Evolutionary conservation across 2,797 vertebrate genomes (phyloP), one percentile per base, ranked within the genome.

Genomic region (Anguilla marmorata): DNA sequence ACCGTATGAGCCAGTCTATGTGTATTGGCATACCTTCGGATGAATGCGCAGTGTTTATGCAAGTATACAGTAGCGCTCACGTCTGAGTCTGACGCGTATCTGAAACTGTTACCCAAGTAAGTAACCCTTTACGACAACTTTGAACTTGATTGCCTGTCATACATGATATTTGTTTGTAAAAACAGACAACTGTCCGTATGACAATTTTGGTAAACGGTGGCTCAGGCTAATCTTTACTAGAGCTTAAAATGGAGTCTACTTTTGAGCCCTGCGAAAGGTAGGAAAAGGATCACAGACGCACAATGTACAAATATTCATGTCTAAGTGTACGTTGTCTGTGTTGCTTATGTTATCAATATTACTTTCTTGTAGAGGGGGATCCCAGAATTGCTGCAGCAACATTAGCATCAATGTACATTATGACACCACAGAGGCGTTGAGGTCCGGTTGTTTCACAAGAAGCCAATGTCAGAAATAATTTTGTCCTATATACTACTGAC

Each of bases 401-500:
- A 79, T 82, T 82, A 50, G 80, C 37, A 69, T 85, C 37, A 87
- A 33, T 85, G 27, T 14, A 69, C 48, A 16, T 11, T 1, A 24
- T 82, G 45, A 89, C 83, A 63, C 72, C n/a, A 6, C 3, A 87
- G 27, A 50, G 86, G 76, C 45, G 60, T 72, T 69, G 69, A 69
- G 76, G 84, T 85, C 30, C 88, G n/a, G 30, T 48, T 60, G 83
- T 21, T 8, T 88, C 88, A 90, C 85, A 85, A 93, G 91, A 89
- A 91, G 89, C 90, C 45, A 1, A 90, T 86, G 90, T 88, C 89
- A 88, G 89, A 74, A 89, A 88, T 66, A n/a, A 88, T 90, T 56
- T 84, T 89, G 60, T 85, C 41, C 88, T 92, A 88, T 85, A 16
- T 21, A 88, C 89, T 88, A 84, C 37, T 21, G 69, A 85, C 41